Base-by-base conservation (phyloP, 2,888 invertebrate species). In the Biston betularia region DNA sequence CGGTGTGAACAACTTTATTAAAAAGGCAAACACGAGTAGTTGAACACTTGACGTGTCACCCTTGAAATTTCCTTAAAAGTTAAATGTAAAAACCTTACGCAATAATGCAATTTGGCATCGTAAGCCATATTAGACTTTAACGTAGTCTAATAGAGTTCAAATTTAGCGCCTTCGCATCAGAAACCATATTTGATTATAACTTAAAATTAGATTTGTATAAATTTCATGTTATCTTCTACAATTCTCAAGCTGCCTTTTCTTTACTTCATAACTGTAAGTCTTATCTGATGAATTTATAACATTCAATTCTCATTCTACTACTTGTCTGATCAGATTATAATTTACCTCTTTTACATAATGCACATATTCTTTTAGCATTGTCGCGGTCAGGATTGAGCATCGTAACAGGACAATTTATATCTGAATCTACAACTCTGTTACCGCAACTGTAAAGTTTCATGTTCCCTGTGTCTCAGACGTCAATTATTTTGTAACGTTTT, bases 391-490 rank as follows among this genome's bases (percentile, higher is more conserved):
- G 79, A 80, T 84, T 78, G 83, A 86, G 79, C 80, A 82, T 80
- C 85, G 85, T 84, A 81, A 80, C 83, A 81, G 75, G 75, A 79
- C 74, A 79, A 81, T 78, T 82, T 80, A 80, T 75, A 84, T 84
- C 81, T 79, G 86, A 78, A 88, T 86, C 84, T 84, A 90, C 88
- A 89, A 89, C 90, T 89, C 86, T 89, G 86, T 90, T 87, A 83
- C 85, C 76, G 83, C 79, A 83, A 79, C 84, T 82, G 85, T 88
- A 88, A 87, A 89, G 87, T 80, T 84, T 84, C 82, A 86, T 89
- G 84, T 90, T 75, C 83, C 76, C 69, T 86, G 86, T 71, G 71
- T 81, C 81, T 73, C 71, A 74, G 79, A 77, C 69, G 71, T 69
- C 62, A 48, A 49, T 62, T 64, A 40, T 64, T 61, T 50, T 61